Evolutionary conservation across 1,140 invertebrate species (phyloP), one percentile per base, ranked within the genome.

Genomic region (Maniola jurtina): DNA sequence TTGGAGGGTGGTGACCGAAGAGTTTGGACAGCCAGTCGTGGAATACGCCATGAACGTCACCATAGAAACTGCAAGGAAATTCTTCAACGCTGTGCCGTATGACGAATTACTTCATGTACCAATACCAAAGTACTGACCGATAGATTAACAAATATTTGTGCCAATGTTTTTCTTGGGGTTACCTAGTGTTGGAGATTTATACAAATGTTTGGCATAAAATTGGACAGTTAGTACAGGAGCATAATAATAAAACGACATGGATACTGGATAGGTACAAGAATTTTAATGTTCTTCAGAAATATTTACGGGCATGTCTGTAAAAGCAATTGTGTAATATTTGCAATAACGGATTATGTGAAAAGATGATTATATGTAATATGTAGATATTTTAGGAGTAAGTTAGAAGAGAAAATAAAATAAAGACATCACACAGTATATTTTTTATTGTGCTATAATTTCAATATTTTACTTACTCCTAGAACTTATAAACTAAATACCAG

Each of bases 31-130:
- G 55, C 88, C 88, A 7, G 86, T 90, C 0, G 86, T 90, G 6
- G 88, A 90, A 38, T 90, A 84, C 50, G 86, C 86, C 0, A 77
- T 90, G 68, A 90, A 90, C 61, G 86, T 88, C 5, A 88, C 86
- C 0, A 77, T 89, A 11, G 76, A 75, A 50, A 90, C 88, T 0
- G 86, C 86, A 0, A 87, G 70, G 42, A 87, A 89, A 65, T 90
- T 90, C 77, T 90, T 90, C 57, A 72, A 78, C 15, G 81, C 86
- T 4, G 84, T 90, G 0, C 88, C 88, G 0, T 88, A 89, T 45
- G 86, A 88, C 25, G 88, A 90, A 62, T 65, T 90, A 38, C 58
- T 90, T 7, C 70, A 88, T 54, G 88, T 90, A 59, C 86, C 88
- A 40, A 87, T 90, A 75, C 86, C 88, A 40, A 84, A 84, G 61